Conservation (phyloP, 2,113 vertebrate species). For the Anoplopoma fimbria region DNA sequence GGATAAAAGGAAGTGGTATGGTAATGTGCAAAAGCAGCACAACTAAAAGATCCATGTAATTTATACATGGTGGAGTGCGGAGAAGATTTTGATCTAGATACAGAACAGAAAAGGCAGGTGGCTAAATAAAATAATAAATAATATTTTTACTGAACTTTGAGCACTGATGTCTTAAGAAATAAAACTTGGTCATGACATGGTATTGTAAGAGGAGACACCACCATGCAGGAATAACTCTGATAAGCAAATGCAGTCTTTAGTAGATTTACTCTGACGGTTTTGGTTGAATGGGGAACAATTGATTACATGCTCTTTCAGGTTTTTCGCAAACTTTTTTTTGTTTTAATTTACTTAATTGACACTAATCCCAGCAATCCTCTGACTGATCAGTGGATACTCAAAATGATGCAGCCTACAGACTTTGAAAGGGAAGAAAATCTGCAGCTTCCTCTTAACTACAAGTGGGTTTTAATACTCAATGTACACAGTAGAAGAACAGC, state of each 20-base stretch:
- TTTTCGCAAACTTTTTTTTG: conserved; percentile 34
- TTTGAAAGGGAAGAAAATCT: conserved; percentile 1
- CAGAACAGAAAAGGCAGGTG: background rate
- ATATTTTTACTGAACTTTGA: background rate
- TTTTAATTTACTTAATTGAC: conserved; percentile 49
- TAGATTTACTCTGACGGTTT: conserved; percentile 21
- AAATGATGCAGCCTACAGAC: conserved; percentile 3
- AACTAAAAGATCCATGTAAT: background rate
- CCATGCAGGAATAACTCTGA: background rate
- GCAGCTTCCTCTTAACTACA: background rate
- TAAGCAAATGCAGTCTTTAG: background rate
- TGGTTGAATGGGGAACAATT: conserved; percentile 33
- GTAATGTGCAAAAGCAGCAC: background rate
- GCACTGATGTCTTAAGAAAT: background rate
- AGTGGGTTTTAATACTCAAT: conserved; percentile 2
- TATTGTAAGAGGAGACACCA: too few relatives aligned
- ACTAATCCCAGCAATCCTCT: conserved; percentile 55
- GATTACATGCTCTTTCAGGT: conserved; percentile 41
- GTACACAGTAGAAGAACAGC: background rate
- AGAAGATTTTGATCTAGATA: background rate
- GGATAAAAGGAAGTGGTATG: too few relatives aligned
- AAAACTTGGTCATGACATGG: background rate
- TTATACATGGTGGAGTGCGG: background rate
- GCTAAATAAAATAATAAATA: background rate
- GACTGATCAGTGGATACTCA: conserved; percentile 17